Base-by-base conservation (phyloP, 2,888 invertebrate species). In the Calameuta idolon region DNA sequence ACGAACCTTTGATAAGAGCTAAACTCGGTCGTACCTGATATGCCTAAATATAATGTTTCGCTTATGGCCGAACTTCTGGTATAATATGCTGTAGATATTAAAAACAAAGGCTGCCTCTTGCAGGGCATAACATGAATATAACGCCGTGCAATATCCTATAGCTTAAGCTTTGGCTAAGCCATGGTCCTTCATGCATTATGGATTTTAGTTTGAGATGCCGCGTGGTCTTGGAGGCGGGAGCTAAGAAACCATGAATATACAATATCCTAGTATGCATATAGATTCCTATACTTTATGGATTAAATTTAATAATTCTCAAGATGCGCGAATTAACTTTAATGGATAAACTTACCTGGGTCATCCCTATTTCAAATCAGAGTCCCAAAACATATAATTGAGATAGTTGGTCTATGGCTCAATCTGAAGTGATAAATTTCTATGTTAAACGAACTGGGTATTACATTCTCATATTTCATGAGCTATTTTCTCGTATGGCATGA, bases 171-270 rank as follows among this genome's bases (percentile, higher is more conserved):
- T 83, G 84, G 87, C 85, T 87, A 87, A 88, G 85, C 86, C 85
- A 84, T 85, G 89, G 89, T 87, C 89, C 87, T 89, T 91, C 91
- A 91, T 91, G 89, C 89, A 91, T 91, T 91, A 91, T 91, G 91
- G 90, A 91, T 91, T 90, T 90, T 87, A 88, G 89, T 89, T 87
- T 87, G 88, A 87, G 88, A 88, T 79, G 84, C 83, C 80, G 79
- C 79, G 79, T 79, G 76, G 78, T 79, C 81, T 76, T 79, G 83
- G 84, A 87, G 86, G 83, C 86, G 85, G 84, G 82, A 85, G 87
- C 89, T 90, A 90, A 90, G 91, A 90, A 90, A 91, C 90, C 89
- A 91, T 91, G 91, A 91, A 91, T 91, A 91, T 91, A 91, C 91
- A 91, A 91, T 91, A 91, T 88, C 85, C 80, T 79, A 79, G 85